Conservation (phyloP, 1,140 invertebrate genomes). For the Hypsibius dujardini region DNA sequence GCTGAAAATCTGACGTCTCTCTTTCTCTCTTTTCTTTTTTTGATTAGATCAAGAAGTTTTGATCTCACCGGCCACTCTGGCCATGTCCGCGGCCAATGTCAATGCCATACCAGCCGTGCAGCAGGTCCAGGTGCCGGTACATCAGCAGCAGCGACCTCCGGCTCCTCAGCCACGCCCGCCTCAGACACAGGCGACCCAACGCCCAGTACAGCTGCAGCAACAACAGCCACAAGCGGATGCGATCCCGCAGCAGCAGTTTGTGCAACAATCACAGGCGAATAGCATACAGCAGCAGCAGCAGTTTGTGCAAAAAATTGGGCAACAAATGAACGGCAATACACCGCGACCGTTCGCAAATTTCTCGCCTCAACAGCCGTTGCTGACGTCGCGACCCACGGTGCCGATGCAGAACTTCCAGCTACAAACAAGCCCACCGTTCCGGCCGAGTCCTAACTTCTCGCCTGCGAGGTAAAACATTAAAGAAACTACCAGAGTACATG, state of each 20-base stretch:
- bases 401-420: neutral
- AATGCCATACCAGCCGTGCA: neutral
- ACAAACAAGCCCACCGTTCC: neutral
- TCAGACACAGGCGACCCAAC: neutral
- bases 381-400: neutral
- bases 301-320: too few species aligned
- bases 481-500: too few species aligned
- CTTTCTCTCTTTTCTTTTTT: neutral
- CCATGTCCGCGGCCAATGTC: neutral
- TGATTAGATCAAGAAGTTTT: slow-evolving; percentile 10
- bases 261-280: neutral
- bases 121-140: neutral
- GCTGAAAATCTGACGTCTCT: too few species aligned
- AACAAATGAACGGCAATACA: too few species aligned
- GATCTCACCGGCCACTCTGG: slow-evolving; percentile 2
- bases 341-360: too few species aligned
- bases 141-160: neutral
- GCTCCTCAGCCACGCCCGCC: neutral
- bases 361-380: neutral
- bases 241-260: neutral
- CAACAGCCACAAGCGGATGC: neutral
- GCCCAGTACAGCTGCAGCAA: neutral
- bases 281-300: too few species aligned
- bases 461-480: too few species aligned
- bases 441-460: too few species aligned